These are phyloP conservation scores for Caenorhabditis sp. DNA, from an alignment of 2,888 invertebrate species.

Conservation along the genomic window DNA sequence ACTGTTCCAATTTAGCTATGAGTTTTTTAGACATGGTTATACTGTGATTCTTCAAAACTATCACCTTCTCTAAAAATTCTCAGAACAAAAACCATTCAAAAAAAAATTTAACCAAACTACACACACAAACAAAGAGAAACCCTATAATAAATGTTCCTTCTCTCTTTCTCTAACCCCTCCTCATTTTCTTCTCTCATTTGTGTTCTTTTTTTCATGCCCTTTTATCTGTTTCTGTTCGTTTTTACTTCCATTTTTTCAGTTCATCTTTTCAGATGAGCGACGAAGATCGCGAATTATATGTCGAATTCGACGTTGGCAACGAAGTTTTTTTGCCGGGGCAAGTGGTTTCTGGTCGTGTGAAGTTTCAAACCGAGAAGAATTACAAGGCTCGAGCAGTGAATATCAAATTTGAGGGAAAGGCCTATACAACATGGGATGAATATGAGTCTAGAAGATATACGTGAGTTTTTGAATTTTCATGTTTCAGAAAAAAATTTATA, in stretches of 20 bases:
- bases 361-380: slow-evolving; percentile 6
- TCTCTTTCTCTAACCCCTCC: too few relatives aligned
- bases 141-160: too few relatives aligned
- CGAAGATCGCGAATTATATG: slow-evolving; percentile 12
- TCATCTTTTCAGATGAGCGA: too few relatives aligned
- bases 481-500: not conserved
- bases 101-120: too few relatives aligned
- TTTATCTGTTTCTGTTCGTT: not conserved
- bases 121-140: too few relatives aligned
- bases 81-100: too few relatives aligned
- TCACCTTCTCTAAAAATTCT: too few relatives aligned
- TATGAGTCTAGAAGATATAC: slow-evolving; percentile 7
- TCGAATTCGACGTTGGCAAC: slow-evolving; percentile 21
- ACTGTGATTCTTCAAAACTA: too few relatives aligned
- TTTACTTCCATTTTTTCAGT: too few relatives aligned
- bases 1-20: too few relatives aligned
- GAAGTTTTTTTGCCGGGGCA: slow-evolving; percentile 33
- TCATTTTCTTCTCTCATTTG: too few relatives aligned
- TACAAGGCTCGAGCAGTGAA: slow-evolving; percentile 32
- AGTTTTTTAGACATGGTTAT: too few relatives aligned
- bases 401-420: slow-evolving; percentile 22
- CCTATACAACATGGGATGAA: slow-evolving; percentile 21
- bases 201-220: not conserved
- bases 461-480: slow-evolving; percentile 1
- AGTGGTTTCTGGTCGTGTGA: slow-evolving; percentile 18